phyloP scores from a whole-genome alignment of 2,888 invertebrate species.

The Anthrax anthrax region DNA sequence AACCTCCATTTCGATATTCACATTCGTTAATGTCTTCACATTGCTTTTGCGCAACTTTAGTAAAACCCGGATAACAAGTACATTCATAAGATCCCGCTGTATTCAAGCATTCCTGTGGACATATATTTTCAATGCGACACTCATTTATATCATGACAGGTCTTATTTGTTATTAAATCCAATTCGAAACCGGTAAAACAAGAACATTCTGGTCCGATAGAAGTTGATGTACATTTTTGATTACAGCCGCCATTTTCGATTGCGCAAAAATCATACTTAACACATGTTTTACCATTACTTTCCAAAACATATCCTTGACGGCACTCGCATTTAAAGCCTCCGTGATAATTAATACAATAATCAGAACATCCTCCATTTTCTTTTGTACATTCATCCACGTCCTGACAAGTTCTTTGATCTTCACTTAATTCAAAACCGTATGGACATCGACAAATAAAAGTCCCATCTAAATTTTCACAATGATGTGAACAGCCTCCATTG shows the following conservation, averaged over 20 bases:
- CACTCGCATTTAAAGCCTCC: conserved; percentile 40
- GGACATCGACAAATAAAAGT: conserved; percentile 39
- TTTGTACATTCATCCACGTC: conserved; percentile 37
- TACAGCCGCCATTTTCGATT: conserved; percentile 39
- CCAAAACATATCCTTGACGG: conserved; percentile 26
- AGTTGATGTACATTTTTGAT: conserved; percentile 33
- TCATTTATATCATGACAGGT: conserved; percentile 39
- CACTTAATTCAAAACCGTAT: conserved; percentile 25
- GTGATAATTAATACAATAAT: conserved; percentile 33
- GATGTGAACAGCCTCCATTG: conserved; percentile 38
- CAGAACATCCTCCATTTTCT: conserved; percentile 24
- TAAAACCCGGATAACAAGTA: conserved; percentile 43
- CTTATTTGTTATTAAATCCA: conserved; percentile 27
- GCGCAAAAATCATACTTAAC: conserved; percentile 33
- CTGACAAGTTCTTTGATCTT: conserved; percentile 30
- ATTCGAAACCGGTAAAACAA: conserved; percentile 34
- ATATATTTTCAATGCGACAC: conserved; percentile 34
- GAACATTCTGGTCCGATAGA: conserved; percentile 24
- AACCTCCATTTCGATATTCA: conserved; percentile 28
- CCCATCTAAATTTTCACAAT: conserved; percentile 41
- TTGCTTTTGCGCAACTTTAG: conserved; percentile 33
- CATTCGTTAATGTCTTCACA: conserved; percentile 45
- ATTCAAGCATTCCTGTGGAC: conserved; percentile 38
- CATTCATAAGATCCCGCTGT: conserved; percentile 40
- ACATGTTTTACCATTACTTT: conserved; percentile 24